Base-by-base conservation (phyloP, 2,113 vertebrate species). In the Podarcis muralis region DNA sequence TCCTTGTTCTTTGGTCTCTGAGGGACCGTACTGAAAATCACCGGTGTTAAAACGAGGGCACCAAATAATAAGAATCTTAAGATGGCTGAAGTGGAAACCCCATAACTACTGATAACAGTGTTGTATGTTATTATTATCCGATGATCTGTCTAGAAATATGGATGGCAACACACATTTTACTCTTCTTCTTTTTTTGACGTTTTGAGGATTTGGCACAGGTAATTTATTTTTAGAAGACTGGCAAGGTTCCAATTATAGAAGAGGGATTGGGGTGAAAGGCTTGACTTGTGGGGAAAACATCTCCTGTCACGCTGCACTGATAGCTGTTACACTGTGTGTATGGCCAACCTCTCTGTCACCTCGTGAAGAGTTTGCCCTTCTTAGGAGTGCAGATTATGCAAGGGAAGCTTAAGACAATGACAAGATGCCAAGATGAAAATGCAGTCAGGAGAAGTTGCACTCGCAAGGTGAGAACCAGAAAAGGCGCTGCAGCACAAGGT, bases 271-370 rank as follows among this genome's bases (percentile, higher is more conserved):
- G 11, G 35, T 6, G 25, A 75, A 82, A 68, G 71, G 40, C 59
- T 82, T 82, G 82, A 86, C 18, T 82, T 43, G 35, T 22, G 27
- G n/a, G 53, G 65, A n/a, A 81, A 89, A 89, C 57, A 68, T 68
- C 75, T 76, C 84, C 78, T 37, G 40, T 81, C 83, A 81, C 65
- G 68, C 79, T 53, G 59, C 71, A 90, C 82, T 82, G 84, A 86
- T 68, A 66, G 23, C 32, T 81, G 37, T 68, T 86, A 35, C 37
- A 8, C 25, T 23, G n/a, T 59, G 30, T 68, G 16, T 43, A 48
- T 11, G 57, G 74, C 43, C 59, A 66, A 43, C 27, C 72, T 53
- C n/a, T 57, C 12, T 23, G 32, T 59, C 68, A 83, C 30, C 59
- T 48, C 71, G 32, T 75, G 80, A 37, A 65, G 71, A 65, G 71